Percentiles rank a stretch among this genome's conserved stretches.
These are phyloP conservation scores for Hippoglossus hippoglossus DNA, from an alignment of 2,797 vertebrate genomes.

Conservation along the genomic window DNA sequence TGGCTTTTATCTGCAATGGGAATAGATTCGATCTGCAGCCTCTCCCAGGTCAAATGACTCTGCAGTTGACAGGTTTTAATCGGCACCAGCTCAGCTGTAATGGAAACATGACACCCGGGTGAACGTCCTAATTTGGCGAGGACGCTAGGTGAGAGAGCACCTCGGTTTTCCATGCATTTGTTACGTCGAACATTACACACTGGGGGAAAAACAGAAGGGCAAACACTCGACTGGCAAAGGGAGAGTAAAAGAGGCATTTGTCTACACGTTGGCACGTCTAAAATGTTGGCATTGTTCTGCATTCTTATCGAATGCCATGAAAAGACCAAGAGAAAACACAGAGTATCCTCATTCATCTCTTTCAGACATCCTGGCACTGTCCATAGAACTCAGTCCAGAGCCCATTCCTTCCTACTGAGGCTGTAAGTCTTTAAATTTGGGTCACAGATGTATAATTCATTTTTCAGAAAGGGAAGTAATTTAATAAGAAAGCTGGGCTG, in stretches of 20 bases:
- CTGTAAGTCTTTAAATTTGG: constrained; percentile 13
- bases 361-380: neutral
- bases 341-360: neutral
- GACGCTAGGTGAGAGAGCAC: no score
- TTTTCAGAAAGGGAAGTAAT: constrained; percentile 3
- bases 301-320: neutral
- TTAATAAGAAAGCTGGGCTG: neutral
- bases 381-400: neutral
- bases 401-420: neutral
- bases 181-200: no score
- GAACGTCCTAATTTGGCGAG: no score
- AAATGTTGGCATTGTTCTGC: neutral
- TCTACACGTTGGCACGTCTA: neutral
- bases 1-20: no score
- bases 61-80: no score
- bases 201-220: no score
- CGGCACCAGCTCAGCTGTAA: no score
- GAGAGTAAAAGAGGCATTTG: no score
- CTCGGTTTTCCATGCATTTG: no score
- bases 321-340: neutral
- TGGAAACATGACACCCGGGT: no score
- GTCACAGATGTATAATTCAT: constrained; percentile 8
- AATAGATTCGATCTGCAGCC: no score
- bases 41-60: constrained; percentile 1
- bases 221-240: no score